Evolutionary conservation across 37 sponge, comb jelly and placozoan genomes (phyloP).

Genomic region (Geodia barretti): DNA sequence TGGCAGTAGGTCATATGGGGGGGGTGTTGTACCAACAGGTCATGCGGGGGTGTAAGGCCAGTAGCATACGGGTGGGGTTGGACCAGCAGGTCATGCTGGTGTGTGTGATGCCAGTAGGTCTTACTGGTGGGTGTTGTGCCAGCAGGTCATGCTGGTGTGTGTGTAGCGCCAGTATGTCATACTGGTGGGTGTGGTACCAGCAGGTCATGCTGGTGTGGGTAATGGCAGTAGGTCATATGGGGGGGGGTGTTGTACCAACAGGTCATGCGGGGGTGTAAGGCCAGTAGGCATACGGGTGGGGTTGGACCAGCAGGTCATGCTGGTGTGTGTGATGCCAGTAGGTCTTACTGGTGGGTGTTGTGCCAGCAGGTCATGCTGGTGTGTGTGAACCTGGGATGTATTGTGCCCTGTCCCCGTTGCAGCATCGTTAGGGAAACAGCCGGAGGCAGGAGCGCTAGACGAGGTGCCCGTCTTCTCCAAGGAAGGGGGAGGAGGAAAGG

Average conservation of each 20-base stretch:
- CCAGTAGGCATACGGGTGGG: neutral
- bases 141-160: neutral
- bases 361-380: neutral
- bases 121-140: neutral
- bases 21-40: neutral
- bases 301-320: neutral
- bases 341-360: neutral
- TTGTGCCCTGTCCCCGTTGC: neutral
- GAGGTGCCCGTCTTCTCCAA: neutral
- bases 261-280: neutral
- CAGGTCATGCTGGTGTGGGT: neutral
- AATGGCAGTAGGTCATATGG: neutral
- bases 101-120: neutral
- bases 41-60: neutral
- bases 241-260: neutral
- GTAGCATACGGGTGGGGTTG: neutral
- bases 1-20: neutral
- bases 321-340: neutral
- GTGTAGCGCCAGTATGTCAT: neutral
- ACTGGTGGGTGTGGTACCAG: neutral
- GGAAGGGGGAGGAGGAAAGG: neutral
- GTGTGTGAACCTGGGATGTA: neutral
- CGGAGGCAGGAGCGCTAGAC: neutral
- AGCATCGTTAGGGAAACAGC: neutral
- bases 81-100: neutral